Base-by-base conservation (phyloP, 2,113 vertebrate genomes). In the Hystrix brachyura region DNA sequence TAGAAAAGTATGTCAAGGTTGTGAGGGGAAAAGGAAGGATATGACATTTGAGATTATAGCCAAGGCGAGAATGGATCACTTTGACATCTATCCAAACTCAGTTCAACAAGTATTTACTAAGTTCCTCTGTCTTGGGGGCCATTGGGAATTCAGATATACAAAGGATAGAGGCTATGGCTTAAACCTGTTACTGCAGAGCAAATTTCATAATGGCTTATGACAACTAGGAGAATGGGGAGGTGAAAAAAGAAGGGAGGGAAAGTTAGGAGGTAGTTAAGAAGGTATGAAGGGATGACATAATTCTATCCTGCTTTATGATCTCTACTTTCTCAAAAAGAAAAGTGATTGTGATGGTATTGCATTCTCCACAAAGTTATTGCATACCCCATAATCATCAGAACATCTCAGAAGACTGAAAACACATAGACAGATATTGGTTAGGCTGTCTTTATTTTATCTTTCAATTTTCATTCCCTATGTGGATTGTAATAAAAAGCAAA, bases 281-380 rank as follows among this genome's bases (percentile, higher is more conserved):
- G 51, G 19, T 38, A 71, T 19, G n/a, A 65, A 51, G 55, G 38
- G 43, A 48, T 76, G 69, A 86, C 27, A 82, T 27, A 81, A 86
- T 89, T 86, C 17, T 90, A 55, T 87, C 65, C 34, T 88, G 34
- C 12, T 89, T 95, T 82, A 81, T 82, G 51, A 60, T 32, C 32
- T 62, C 83, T 65, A 81, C 25, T 7, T 55, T 93, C 46, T 84
- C 72, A 48, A 82, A 93, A 90, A 84, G 59, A 85, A 38, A 93
- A 46, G 38, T 46, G 38, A 83, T n/a, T 81, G 21, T 65, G 69
- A 91, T 1, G 43, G 29, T 62, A 89, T 12, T 48, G 34, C 11
- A 81, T 25, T 79, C 34, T 82, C 89, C 43, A 95, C 27, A 65
- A 78, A 86, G 67, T 48, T 86, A 86, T 71, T 18, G 87, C 57